Percentiles rank a stretch among this genome's conserved stretches.
Evolutionary conservation across 2,888 invertebrate species (phyloP).

Genomic region (Leptopterna dolabrata): DNA sequence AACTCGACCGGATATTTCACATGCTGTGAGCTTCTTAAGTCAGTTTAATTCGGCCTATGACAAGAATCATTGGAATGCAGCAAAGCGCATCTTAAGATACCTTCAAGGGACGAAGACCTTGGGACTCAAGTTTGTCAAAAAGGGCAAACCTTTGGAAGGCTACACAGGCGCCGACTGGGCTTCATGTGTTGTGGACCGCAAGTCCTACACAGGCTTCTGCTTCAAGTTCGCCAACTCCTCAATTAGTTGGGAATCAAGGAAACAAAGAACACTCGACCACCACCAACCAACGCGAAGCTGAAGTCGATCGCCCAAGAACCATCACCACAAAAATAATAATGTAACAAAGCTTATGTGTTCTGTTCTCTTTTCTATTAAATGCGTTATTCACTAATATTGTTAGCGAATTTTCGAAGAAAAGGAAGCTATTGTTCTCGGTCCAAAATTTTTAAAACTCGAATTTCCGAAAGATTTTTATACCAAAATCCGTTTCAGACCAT

Average conservation of each 20-base stretch:
- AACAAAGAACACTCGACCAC: too few species aligned
- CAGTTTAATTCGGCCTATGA: slow-evolving; percentile 19
- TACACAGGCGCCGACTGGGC: slow-evolving; percentile 54
- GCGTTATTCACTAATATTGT: too few species aligned
- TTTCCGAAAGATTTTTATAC: too few species aligned
- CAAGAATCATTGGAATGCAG: slow-evolving; percentile 56
- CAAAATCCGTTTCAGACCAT: too few species aligned
- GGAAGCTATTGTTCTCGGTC: too few species aligned
- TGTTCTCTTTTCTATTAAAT: too few species aligned
- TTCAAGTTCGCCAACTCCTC: slow-evolving; percentile 24
- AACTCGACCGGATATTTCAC: slow-evolving; percentile 50
- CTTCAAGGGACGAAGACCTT: slow-evolving; percentile 47
- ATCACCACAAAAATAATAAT: too few species aligned
- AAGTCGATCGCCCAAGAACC: too few species aligned
- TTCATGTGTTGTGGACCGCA: slow-evolving; percentile 22
- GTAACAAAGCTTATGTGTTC: too few species aligned
- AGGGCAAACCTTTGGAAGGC: slow-evolving; percentile 4
- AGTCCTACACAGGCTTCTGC: slow-evolving; percentile 47
- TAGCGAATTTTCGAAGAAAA: too few species aligned
- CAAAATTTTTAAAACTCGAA: too few species aligned
- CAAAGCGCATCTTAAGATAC: slow-evolving; percentile 59
- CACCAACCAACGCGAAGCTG: too few species aligned
- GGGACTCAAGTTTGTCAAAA: slow-evolving; percentile 31
- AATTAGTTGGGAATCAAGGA: slow-evolving; percentile 52
- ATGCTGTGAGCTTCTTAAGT: slow-evolving; percentile 35